phyloP scores from a whole-genome alignment of 1,140 invertebrate genomes.

The Bombus balteatus region DNA sequence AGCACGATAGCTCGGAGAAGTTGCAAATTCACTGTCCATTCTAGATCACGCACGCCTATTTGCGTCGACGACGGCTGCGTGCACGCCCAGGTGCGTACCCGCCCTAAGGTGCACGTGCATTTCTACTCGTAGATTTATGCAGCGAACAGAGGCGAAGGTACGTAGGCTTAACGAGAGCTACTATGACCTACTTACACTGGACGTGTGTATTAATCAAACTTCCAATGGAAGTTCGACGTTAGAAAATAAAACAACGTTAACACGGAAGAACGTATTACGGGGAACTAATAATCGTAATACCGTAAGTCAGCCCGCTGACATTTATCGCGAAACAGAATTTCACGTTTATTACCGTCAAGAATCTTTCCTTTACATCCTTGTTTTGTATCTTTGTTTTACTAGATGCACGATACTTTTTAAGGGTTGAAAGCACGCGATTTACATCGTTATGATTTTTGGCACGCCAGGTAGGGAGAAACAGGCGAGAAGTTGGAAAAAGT shows the following conservation, averaged over 20 bases:
- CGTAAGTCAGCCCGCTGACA: no score
- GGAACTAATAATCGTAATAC: background rate
- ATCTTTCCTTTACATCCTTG: no score
- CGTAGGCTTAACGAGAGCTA: slow-evolving; percentile 62
- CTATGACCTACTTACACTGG: slow-evolving; percentile 66
- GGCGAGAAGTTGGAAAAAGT: no score
- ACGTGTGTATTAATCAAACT: background rate
- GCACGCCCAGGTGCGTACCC: slow-evolving; percentile 30
- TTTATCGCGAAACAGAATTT: no score
- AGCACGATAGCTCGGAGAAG: background rate
- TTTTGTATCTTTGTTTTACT: no score
- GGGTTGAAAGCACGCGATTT: no score
- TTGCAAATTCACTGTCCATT: slow-evolving; percentile 29
- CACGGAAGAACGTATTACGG: background rate
- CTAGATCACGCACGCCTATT: slow-evolving; percentile 12
- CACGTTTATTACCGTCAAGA: no score
- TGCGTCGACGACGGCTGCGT: background rate
- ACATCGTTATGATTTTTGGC: no score
- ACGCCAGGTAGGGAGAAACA: no score
- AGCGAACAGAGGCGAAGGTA: slow-evolving; percentile 40
- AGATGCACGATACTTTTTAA: no score
- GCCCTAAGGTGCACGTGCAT: slow-evolving; percentile 32
- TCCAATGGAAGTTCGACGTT: background rate
- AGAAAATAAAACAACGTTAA: background rate
- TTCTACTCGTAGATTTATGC: slow-evolving; percentile 37